Conservation (phyloP, 2,888 invertebrate genomes). For the Griposia aprilina region DNA sequence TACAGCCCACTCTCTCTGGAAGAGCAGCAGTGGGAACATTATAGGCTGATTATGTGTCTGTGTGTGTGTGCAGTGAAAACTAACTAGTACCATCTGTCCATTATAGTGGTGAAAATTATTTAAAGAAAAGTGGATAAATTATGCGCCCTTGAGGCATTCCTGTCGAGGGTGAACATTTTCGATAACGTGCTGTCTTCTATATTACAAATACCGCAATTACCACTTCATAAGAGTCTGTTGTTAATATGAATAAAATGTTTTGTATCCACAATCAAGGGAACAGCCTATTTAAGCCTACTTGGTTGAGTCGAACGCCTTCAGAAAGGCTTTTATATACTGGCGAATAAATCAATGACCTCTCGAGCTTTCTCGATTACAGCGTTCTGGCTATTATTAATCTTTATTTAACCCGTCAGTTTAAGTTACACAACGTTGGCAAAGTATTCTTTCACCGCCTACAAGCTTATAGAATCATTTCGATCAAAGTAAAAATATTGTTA, state of each 20-base stretch:
- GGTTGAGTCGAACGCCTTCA: constrained; percentile 17
- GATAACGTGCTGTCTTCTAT: not conserved
- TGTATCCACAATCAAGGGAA: not conserved
- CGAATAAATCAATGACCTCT: constrained; percentile 27
- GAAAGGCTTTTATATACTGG: not conserved
- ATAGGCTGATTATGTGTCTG: no score
- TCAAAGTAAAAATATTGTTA: constrained; percentile 3
- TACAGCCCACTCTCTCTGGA: not conserved
- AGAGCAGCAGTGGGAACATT: no score
- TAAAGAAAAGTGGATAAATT: not conserved
- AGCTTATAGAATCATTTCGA: constrained; percentile 2
- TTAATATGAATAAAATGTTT: not conserved
- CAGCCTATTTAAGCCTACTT: not conserved
- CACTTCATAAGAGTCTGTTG: no score
- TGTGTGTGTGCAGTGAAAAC: no score
- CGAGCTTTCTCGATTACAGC: constrained; percentile 30
- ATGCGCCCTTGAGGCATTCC: constrained; percentile 25
- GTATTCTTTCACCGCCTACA: constrained; percentile 7
- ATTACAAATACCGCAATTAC: not conserved
- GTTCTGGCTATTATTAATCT: constrained; percentile 10
- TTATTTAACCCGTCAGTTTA: not conserved
- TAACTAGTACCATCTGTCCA: no score
- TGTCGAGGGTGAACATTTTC: not conserved
- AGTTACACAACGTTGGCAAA: constrained; percentile 18
- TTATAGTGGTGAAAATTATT: not conserved